Evolutionary conservation across 1,140 invertebrate species (phyloP).

Genomic region (Trichoplusia ni): DNA sequence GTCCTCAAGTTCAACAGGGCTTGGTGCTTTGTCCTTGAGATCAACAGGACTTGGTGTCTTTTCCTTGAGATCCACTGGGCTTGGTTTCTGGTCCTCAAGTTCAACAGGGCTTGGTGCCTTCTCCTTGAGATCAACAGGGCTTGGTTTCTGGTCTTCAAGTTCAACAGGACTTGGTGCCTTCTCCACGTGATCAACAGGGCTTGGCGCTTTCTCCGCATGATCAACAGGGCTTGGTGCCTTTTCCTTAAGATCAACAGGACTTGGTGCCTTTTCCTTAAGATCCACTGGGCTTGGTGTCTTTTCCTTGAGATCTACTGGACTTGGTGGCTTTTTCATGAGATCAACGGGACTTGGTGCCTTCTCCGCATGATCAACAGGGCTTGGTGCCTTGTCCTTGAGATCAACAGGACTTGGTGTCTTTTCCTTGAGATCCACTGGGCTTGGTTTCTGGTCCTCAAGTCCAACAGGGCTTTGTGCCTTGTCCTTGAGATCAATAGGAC

Average conservation of each 20-base stretch:
- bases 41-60: not conserved
- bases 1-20: too few relatives aligned
- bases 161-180: not conserved
- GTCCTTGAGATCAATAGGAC: too few relatives aligned
- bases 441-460: too few relatives aligned
- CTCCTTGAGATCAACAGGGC: not conserved
- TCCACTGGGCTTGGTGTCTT: too few relatives aligned
- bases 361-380: too few relatives aligned
- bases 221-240: not conserved
- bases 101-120: not conserved
- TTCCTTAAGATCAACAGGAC: too few relatives aligned
- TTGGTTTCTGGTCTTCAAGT: not conserved
- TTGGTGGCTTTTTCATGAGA: not conserved
- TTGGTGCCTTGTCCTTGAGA: not conserved
- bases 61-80: not conserved
- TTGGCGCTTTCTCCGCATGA: not conserved
- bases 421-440: not conserved
- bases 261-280: too few relatives aligned
- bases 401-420: not conserved
- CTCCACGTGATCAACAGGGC: not conserved
- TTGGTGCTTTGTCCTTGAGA: not conserved
- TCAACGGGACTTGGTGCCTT: not conserved
- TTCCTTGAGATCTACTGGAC: not conserved
- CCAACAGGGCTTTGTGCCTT: too few relatives aligned
- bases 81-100: not conserved